Evolutionary conservation across 2,888 invertebrate genomes (phyloP).

Genomic region (Euphydryas editha): DNA sequence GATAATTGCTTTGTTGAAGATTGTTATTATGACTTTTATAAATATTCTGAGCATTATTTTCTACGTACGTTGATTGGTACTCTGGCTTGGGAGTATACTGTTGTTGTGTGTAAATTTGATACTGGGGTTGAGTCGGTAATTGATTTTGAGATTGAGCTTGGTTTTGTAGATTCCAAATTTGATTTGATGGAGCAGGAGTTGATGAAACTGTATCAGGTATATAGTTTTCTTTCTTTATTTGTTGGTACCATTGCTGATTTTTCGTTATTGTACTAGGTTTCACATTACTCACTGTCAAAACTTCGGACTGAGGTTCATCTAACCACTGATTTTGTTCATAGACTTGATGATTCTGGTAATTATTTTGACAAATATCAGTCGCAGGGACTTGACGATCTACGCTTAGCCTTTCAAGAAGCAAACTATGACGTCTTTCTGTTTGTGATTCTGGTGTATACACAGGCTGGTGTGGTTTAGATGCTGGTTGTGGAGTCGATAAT

Average conservation of each 20-base stretch:
- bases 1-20: conserved; percentile 54
- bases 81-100: conserved; percentile 44
- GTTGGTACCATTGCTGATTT: conserved; percentile 75
- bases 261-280: conserved; percentile 75
- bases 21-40: conserved; percentile 52
- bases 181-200: conserved; percentile 49
- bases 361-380: conserved; percentile 68
- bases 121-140: conserved; percentile 40
- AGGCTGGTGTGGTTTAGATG: conserved; percentile 63
- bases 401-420: conserved; percentile 73
- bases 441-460: conserved; percentile 61
- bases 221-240: conserved; percentile 61
- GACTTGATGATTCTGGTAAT: conserved; percentile 59
- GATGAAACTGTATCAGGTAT: conserved; percentile 61
- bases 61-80: conserved; percentile 57
- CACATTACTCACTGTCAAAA: conserved; percentile 72
- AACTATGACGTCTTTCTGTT: conserved; percentile 73
- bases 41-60: conserved; percentile 55
- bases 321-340: conserved; percentile 64
- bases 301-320: conserved; percentile 74
- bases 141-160: conserved; percentile 47
- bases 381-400: conserved; percentile 71
- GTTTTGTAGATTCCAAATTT: conserved; percentile 38
- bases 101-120: conserved; percentile 40
- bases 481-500: conserved; percentile 60